These are phyloP conservation scores for Muraenolepis orangiensis DNA, from an alignment of 2,797 vertebrate species.

Conservation along the genomic window DNA sequence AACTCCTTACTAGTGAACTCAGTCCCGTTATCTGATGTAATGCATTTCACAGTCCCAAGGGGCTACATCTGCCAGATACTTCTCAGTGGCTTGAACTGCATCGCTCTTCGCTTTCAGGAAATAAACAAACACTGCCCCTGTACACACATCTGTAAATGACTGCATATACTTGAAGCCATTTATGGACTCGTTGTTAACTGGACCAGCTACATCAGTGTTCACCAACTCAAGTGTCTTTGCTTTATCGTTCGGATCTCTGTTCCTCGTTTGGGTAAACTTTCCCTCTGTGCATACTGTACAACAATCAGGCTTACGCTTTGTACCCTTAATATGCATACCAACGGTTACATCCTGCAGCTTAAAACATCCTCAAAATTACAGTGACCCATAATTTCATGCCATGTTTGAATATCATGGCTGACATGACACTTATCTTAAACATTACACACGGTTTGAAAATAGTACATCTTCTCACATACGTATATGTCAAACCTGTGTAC, in stretches of 20 bases:
- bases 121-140: background rate
- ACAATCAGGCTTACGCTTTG: too few relatives aligned
- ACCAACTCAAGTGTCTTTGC: too few relatives aligned
- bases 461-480: background rate
- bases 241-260: too few relatives aligned
- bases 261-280: too few relatives aligned
- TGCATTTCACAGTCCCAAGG: background rate
- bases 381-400: conserved; percentile 15
- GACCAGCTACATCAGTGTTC: conserved; percentile 10
- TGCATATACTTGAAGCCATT: conserved; percentile 6
- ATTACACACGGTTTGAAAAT: too few relatives aligned
- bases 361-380: conserved; percentile 9
- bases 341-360: conserved; percentile 4
- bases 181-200: background rate
- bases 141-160: background rate
- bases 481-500: background rate
- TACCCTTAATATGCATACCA: conserved; percentile 1
- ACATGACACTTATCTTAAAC: background rate
- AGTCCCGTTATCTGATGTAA: background rate
- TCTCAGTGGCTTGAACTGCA: background rate
- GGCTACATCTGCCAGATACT: background rate
- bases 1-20: background rate
- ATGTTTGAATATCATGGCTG: conserved; percentile 7
- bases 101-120: background rate
- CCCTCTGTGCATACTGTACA: too few relatives aligned